Evolutionary conservation across 2,113 vertebrate species (phyloP).

Genomic region (Ceyx melanurus): DNA sequence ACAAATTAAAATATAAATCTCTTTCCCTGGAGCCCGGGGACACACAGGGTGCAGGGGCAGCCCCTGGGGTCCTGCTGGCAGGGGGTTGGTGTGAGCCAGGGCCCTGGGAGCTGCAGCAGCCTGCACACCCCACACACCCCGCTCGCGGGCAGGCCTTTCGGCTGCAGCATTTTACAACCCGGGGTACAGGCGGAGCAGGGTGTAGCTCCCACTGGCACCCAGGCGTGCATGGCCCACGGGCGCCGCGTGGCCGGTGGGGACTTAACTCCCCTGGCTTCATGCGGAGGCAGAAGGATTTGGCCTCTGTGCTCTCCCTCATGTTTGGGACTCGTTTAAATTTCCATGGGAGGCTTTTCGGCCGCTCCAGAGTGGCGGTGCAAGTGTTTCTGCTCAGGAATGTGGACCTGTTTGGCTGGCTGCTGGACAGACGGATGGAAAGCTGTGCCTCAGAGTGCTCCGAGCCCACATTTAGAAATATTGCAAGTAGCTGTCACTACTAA

Average conservation of each 20-base stretch:
- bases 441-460: background rate
- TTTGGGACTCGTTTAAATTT: background rate
- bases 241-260: background rate
- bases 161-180: background rate
- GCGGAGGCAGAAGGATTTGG: background rate
- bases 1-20: background rate
- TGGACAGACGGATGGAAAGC: constrained; percentile 36
- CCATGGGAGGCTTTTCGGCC: background rate
- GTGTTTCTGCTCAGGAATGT: constrained; percentile 36
- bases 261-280: accelerated
- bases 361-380: background rate
- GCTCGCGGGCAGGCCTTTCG: background rate
- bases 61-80: accelerated
- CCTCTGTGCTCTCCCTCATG: accelerated
- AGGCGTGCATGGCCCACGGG: accelerated
- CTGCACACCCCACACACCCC: accelerated
- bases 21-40: background rate
- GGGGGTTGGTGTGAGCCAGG: background rate
- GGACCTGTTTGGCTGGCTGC: constrained; percentile 38
- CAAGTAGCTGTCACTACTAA: constrained; percentile 26
- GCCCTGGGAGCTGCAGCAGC: background rate
- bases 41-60: background rate
- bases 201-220: background rate
- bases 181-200: background rate
- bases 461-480: background rate